These are phyloP conservation scores for Atlantisia rogersi DNA, from an alignment of 2,113 vertebrate genomes.

Conservation along the genomic window DNA sequence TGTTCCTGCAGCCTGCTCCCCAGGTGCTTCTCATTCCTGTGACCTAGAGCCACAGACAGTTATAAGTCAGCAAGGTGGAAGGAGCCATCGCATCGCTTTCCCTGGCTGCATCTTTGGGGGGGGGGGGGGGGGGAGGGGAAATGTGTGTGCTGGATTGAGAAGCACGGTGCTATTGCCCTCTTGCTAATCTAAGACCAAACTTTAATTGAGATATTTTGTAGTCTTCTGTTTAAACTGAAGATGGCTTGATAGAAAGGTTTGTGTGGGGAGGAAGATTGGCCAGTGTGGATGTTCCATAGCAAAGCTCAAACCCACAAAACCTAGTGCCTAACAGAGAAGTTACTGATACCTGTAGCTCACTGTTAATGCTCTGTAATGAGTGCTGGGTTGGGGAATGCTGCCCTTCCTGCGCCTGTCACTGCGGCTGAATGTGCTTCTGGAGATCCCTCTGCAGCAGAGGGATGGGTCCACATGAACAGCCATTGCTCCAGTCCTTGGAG, in stretches of 20 bases:
- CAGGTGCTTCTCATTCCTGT: slow-evolving; percentile 63
- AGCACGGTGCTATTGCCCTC: background rate
- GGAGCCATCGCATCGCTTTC: background rate
- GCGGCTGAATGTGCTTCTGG: background rate
- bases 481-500: background rate
- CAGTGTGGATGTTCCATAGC: background rate
- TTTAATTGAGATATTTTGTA: background rate
- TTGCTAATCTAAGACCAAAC: background rate
- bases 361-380: background rate
- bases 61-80: slow-evolving; percentile 36
- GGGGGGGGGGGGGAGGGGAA: background rate
- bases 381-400: background rate
- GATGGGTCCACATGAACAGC: background rate
- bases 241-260: background rate
- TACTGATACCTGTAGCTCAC: background rate
- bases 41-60: slow-evolving; percentile 37
- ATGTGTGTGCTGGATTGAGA: background rate
- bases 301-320: background rate
- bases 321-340: background rate
- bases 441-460: background rate
- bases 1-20: slow-evolving; percentile 18
- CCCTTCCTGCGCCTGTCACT: background rate
- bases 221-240: background rate
- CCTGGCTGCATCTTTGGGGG: background rate
- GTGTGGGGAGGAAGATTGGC: background rate